Evolutionary conservation across 2,797 vertebrate genomes (phyloP), one percentile per base, ranked within the genome.

Genomic region (Tauraco hartlaubi): DNA sequence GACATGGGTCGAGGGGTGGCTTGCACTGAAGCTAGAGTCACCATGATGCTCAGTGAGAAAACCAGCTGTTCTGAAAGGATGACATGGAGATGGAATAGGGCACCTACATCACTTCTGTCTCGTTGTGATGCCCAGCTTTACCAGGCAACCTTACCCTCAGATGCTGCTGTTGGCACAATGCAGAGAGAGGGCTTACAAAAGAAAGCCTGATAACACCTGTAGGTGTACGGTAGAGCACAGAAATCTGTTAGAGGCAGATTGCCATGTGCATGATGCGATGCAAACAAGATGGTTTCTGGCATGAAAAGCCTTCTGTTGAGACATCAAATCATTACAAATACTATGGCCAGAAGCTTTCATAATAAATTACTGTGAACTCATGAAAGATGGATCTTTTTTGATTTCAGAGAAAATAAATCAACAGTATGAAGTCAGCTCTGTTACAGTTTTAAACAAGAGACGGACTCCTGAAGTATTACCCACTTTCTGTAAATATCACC

Each of bases 401-500:
- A 91, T 96, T 87, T 92, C 59, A 83, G 77, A 89, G 76, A 90
- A 91, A 96, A 96, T 92, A 95, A 92, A 90, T 79, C 73, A 91
- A 93, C 79, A 92, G 10, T 73, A 74, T 87, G 76, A 95, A 96
- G 79, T 83, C 73, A 78, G 52, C 31, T 71, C 90, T 92, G 39
- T 94, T 97, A 84, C 81, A 59, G 76, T 92, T 96, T 97, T 95
- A 96, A 94, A 92, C 90, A 80, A 92, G 93, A 96, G 88, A 69
- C 12, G 20, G 64, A 41, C 80, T 95, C 92, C 90, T 89, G 90
- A 88, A 89, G 81, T 92, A 92, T 96, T 95, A 95, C 48, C 72
- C 81, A 46, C 91, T 75, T 96, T 96, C 90, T 96, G 89, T 97
- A 97, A 97, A 97, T 95, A 95, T 86, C 88, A 94, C 95, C 97